phyloP scores from a whole-genome alignment of 2,797 vertebrate genomes.

The Hylomyscus alleni region DNA sequence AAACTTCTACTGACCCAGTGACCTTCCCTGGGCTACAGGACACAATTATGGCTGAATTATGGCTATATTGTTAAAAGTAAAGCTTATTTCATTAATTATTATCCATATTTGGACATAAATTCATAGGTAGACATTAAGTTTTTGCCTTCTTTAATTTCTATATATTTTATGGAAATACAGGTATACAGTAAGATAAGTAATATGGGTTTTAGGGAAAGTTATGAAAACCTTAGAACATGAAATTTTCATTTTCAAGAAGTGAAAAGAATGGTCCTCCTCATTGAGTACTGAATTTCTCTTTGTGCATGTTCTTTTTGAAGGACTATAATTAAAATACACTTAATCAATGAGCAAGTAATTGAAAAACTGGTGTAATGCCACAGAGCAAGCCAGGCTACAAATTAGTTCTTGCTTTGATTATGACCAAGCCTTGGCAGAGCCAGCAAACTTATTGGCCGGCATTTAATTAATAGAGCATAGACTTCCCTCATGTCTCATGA shows the following conservation, averaged over 20 bases:
- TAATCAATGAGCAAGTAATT: conserved; percentile 59
- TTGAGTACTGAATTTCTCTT: conserved; percentile 38
- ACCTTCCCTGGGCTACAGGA: conserved; percentile 16
- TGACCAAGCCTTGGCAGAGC: background rate
- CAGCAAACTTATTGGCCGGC: background rate
- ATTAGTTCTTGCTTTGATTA: conserved; percentile 58
- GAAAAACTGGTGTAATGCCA: conserved; percentile 19
- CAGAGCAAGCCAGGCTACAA: background rate
- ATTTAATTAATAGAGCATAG: conserved; percentile 42
- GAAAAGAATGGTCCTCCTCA: background rate
- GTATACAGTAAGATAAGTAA: background rate
- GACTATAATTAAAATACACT: conserved; percentile 25
- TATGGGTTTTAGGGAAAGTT: background rate
- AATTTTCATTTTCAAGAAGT: conserved; percentile 42
- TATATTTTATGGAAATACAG: conserved; percentile 24
- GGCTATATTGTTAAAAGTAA: conserved; percentile 6
- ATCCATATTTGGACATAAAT: background rate
- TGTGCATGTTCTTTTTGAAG: background rate
- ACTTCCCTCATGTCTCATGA: background rate
- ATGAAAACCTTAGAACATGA: conserved; percentile 8
- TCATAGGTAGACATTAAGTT: background rate
- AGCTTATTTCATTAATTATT: conserved; percentile 33
- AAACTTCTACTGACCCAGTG: background rate
- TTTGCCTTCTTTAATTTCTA: conserved; percentile 35
- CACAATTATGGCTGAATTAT: conserved; percentile 42